Conservation (phyloP, 2,797 vertebrate species). For the Falco berigora region DNA sequence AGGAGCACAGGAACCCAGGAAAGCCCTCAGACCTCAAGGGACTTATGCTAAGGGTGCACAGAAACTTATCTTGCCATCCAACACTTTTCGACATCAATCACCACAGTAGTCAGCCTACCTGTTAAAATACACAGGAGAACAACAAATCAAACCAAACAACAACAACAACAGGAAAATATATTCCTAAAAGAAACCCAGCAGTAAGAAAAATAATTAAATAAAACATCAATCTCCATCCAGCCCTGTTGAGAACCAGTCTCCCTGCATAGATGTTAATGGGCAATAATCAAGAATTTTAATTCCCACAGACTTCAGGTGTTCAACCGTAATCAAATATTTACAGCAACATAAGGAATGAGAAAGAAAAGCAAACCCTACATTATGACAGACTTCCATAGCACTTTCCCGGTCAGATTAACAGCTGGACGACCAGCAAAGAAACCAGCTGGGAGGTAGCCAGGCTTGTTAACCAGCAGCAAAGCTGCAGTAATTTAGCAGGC, state of each 20-base stretch:
- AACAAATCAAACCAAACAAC: not conserved
- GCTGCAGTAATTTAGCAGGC: not conserved
- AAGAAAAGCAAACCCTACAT: not conserved
- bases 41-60: not conserved
- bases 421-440: not conserved
- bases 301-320: not conserved
- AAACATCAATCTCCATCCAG: not conserved
- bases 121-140: not conserved
- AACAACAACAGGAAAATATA: not conserved
- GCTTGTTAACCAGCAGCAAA: slow-evolving; percentile 18
- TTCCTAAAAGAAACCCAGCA: not conserved
- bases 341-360: not conserved
- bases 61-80: not conserved
- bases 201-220: not conserved
- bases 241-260: not conserved
- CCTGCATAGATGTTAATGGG: not conserved
- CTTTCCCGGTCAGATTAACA: not conserved
- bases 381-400: not conserved
- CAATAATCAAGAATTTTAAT: not conserved
- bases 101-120: not conserved
- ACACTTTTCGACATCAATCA: not conserved
- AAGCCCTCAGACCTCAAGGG: not conserved
- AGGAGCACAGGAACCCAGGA: not conserved
- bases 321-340: not conserved
- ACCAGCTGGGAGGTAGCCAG: not conserved